Conservation (phyloP, 2,797 vertebrate species). For the Coendou prehensilis region DNA sequence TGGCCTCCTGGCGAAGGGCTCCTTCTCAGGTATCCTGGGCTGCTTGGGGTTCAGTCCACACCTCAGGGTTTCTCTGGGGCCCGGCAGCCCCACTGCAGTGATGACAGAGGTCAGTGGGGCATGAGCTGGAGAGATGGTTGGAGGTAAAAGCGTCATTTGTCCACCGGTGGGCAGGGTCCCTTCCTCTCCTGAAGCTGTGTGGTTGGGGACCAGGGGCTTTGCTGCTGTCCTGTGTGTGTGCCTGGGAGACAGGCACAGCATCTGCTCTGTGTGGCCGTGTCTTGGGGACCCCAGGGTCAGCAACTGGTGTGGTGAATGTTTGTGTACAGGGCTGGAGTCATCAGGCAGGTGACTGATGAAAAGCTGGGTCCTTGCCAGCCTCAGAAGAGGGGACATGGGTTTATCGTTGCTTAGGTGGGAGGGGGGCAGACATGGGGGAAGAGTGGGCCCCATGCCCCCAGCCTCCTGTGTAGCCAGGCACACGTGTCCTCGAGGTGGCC, state of each 20-base stretch:
- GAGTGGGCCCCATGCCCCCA: neutral
- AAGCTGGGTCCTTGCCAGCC: neutral
- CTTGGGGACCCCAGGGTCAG: neutral
- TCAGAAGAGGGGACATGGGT: neutral
- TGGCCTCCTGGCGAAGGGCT: neutral
- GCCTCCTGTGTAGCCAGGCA: neutral
- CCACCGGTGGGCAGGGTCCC: neutral
- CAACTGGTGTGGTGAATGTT: neutral
- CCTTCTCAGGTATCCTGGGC: conserved; percentile 1
- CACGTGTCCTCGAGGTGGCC: neutral
- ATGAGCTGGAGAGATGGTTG: neutral
- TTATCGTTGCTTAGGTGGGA: neutral
- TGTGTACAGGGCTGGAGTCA: neutral
- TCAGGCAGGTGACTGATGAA: neutral
- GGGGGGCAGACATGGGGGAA: neutral
- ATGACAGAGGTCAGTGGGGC: conserved; percentile 59
- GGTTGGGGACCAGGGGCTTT: neutral
- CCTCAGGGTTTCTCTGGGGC: conserved; percentile 28
- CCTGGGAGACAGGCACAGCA: accelerated
- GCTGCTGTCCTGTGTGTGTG: neutral
- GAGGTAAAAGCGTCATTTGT: neutral
- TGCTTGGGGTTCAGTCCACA: neutral
- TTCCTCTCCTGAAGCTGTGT: neutral
- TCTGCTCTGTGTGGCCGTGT: neutral
- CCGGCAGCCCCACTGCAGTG: neutral